Percentiles rank a stretch among this genome's conserved stretches.
These are phyloP conservation scores for Glossosoma conforme DNA, from an alignment of 1,140 invertebrate species.

Conservation along the genomic window DNA sequence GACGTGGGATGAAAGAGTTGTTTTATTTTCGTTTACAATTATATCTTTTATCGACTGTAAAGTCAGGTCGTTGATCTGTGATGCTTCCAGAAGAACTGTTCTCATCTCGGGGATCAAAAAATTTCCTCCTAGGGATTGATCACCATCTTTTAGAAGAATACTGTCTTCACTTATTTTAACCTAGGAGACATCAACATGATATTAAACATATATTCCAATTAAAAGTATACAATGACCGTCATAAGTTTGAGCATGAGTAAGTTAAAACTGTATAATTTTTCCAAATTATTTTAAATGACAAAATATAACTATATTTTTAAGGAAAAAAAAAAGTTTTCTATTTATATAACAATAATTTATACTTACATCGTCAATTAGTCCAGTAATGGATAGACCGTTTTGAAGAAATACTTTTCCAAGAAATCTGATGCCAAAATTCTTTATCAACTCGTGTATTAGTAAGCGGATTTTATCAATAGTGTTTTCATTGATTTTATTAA, in stretches of 20 bases:
- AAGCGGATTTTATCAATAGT: slow-evolving; percentile 13
- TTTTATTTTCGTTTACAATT: slow-evolving; percentile 27
- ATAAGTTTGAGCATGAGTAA: too few relatives aligned
- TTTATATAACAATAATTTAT: slow-evolving; percentile 3
- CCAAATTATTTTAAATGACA: too few relatives aligned
- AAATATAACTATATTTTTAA: too few relatives aligned
- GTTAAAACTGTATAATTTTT: too few relatives aligned
- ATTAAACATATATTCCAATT: too few relatives aligned
- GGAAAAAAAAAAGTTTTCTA: too few relatives aligned
- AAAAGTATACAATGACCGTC: too few relatives aligned
- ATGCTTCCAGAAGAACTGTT: slow-evolving; percentile 14
- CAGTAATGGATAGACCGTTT: slow-evolving; percentile 16
- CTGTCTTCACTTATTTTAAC: slow-evolving; percentile 18
- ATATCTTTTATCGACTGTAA: slow-evolving; percentile 13
- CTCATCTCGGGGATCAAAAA: slow-evolving; percentile 20
- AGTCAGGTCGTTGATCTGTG: slow-evolving; percentile 22
- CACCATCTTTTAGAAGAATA: slow-evolving; percentile 16
- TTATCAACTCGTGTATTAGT: slow-evolving; percentile 12
- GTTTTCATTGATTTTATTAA: slow-evolving; percentile 17
- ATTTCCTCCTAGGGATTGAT: slow-evolving; percentile 23
- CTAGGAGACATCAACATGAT: slow-evolving; percentile 6
- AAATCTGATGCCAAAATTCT: slow-evolving; percentile 17
- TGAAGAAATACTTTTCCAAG: slow-evolving; percentile 17
- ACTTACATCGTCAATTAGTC: slow-evolving; percentile 19
- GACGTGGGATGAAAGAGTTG: neutral